phyloP scores from a whole-genome alignment of 2,797 vertebrate species.

The Eulemur rubriventer region DNA sequence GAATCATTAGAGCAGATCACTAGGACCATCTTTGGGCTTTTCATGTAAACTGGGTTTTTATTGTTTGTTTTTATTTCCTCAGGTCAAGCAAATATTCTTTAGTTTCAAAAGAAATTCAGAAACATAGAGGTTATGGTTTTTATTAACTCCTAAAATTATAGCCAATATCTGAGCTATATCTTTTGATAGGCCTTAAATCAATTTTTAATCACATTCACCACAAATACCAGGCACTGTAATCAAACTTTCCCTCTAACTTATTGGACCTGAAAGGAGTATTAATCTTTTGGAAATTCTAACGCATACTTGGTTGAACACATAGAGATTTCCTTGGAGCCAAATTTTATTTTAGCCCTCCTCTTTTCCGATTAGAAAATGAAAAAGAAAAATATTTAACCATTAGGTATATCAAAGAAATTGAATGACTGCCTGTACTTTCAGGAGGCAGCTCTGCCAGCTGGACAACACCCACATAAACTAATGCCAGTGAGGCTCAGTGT shows the following conservation, averaged over 20 bases:
- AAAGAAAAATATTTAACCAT: constrained; percentile 23
- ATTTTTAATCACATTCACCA: constrained; percentile 52
- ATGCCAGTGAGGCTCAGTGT: not conserved
- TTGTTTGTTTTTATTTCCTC: constrained; percentile 24
- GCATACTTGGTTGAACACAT: constrained; percentile 37
- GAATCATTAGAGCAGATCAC: not conserved
- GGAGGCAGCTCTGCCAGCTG: not conserved
- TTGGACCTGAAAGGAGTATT: constrained; percentile 15
- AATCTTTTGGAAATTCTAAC: constrained; percentile 38
- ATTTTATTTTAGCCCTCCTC: constrained; percentile 42
- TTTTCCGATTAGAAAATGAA: constrained; percentile 31
- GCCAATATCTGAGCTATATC: constrained; percentile 36
- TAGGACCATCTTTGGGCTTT: not conserved
- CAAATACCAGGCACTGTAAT: constrained; percentile 38
- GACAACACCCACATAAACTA: not conserved
- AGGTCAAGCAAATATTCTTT: not conserved
- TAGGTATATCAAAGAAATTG: not conserved
- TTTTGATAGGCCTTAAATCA: constrained; percentile 59
- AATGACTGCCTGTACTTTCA: not conserved
- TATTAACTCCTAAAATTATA: constrained; percentile 66
- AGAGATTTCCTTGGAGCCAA: constrained; percentile 42
- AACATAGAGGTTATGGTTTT: constrained; percentile 63
- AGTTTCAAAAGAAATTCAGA: constrained; percentile 55
- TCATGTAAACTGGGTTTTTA: constrained; percentile 14
- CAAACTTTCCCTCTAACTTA: constrained; percentile 60